A percentile compares a stretch with the other conserved stretches of the same genome.
Evolutionary conservation across 2,113 vertebrate genomes (phyloP).

Genomic region (Cygnus buccinator): DNA sequence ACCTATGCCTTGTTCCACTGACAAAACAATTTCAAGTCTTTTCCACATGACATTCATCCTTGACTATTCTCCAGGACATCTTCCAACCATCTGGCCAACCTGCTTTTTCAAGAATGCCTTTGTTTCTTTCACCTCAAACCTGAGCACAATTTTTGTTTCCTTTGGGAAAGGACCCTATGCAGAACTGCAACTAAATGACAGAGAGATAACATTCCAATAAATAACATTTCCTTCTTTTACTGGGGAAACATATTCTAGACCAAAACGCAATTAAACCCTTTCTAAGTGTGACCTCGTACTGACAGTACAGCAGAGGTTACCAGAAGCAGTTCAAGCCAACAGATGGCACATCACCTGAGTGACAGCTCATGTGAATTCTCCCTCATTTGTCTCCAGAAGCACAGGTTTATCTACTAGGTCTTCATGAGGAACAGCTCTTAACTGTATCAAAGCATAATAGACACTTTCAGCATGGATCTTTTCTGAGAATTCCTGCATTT

Average conservation of each 20-base stretch:
- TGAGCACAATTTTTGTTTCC: background rate
- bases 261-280: background rate
- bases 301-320: background rate
- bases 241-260: background rate
- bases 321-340: background rate
- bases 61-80: background rate
- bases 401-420: background rate
- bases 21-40: background rate
- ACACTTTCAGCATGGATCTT: background rate
- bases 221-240: background rate
- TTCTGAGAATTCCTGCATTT: background rate
- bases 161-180: background rate
- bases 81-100: background rate
- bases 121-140: background rate
- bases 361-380: background rate
- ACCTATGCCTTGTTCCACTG: background rate
- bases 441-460: background rate
- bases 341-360: fast-evolving
- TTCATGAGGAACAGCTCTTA: background rate
- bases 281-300: background rate
- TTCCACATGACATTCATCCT: background rate
- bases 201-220: background rate
- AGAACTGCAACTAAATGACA: background rate
- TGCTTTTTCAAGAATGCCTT: background rate
- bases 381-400: background rate